Evolutionary conservation across 2,888 invertebrate genomes (phyloP).

Genomic region (Chironomus tentans): DNA sequence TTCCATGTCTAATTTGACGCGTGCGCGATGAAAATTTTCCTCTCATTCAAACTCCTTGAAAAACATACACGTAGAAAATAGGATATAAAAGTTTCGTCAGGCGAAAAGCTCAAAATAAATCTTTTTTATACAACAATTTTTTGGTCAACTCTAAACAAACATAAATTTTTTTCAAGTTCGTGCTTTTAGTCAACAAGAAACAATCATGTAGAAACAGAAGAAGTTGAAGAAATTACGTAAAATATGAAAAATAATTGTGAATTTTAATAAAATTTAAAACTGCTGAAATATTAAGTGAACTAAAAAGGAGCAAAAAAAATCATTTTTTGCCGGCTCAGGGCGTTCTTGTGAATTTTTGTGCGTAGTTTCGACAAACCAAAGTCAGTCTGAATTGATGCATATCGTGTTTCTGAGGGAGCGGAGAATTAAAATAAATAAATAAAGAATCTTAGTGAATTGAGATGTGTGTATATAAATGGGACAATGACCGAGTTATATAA

Average conservation of each 20-base stretch:
- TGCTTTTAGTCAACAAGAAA: background rate
- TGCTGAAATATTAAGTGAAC: too few relatives aligned
- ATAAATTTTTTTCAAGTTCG: background rate
- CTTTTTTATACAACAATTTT: background rate
- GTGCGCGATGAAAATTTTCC: background rate
- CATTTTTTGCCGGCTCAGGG: background rate
- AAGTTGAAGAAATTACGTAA: background rate
- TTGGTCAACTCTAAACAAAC: too few relatives aligned
- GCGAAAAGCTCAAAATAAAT: background rate
- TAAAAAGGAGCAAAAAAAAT: background rate
- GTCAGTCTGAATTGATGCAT: background rate
- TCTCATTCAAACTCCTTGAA: background rate
- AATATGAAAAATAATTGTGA: background rate
- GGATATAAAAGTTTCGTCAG: background rate
- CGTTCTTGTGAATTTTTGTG: background rate
- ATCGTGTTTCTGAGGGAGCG: background rate
- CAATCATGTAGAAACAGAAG: too few relatives aligned
- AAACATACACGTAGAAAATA: background rate
- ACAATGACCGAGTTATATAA: conserved; percentile 26
- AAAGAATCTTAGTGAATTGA: conserved; percentile 7
- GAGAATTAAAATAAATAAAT: background rate
- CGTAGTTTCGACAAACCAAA: background rate
- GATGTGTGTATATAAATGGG: conserved; percentile 2
- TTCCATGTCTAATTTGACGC: background rate
- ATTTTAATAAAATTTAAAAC: background rate